Percentiles rank a stretch among this genome's conserved stretches.
Evolutionary conservation across 2,113 vertebrate species (phyloP).

Genomic region (Mystacornis crossleyi): DNA sequence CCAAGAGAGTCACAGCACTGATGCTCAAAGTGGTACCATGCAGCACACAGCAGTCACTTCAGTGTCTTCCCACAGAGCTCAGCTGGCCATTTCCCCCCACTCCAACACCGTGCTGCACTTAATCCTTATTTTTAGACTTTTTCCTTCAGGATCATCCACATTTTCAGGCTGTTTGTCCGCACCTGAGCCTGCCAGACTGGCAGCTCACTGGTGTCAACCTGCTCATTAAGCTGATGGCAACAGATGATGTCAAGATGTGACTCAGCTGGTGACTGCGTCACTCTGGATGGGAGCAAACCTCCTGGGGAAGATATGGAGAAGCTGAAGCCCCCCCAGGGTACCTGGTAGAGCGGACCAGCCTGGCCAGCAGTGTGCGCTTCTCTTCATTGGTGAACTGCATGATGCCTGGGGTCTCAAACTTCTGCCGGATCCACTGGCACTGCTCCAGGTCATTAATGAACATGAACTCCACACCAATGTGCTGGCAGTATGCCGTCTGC

Average conservation of each 20-base stretch:
- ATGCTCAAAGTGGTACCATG: not conserved
- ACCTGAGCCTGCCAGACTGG: not conserved
- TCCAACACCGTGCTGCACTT: not conserved
- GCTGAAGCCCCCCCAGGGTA: not conserved
- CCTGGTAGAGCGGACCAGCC: slow-evolving; percentile 93
- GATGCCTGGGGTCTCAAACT: slow-evolving; percentile 91
- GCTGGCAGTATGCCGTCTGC: slow-evolving; percentile 92
- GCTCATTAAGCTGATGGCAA: accelerated
- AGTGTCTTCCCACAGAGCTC: not conserved
- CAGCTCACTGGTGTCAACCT: not conserved
- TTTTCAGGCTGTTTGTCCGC: not conserved
- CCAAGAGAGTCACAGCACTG: not conserved
- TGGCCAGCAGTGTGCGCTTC: slow-evolving; percentile 86
- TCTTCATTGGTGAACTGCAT: slow-evolving; percentile 90
- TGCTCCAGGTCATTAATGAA: slow-evolving; percentile 96
- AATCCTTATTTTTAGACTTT: not conserved
- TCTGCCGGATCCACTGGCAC: slow-evolving; percentile 94
- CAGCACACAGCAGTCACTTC: not conserved
- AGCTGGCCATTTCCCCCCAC: not conserved
- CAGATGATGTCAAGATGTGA: not conserved
- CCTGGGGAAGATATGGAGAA: not conserved
- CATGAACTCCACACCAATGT: slow-evolving; percentile 97
- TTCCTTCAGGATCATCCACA: not conserved
- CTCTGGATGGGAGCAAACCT: not conserved
- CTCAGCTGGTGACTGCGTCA: not conserved